These are phyloP conservation scores for Anomalospiza imberbis DNA, from an alignment of 2,797 vertebrate genomes.

Conservation along the genomic window DNA sequence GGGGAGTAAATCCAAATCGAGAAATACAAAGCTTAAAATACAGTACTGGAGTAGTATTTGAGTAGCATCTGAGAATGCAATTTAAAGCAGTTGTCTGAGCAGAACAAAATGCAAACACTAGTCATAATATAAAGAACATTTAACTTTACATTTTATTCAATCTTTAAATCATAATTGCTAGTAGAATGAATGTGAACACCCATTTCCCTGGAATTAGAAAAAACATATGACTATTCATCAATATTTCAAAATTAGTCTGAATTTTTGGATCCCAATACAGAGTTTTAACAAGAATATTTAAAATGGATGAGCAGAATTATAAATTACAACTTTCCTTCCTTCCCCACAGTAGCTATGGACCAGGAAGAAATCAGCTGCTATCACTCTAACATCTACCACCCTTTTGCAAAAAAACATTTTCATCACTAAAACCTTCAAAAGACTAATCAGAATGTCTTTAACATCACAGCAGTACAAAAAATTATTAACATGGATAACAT, in stretches of 20 bases:
- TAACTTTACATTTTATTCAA: background rate
- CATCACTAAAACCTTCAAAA: background rate
- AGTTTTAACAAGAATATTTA: background rate
- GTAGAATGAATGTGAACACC: background rate
- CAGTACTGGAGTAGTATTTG: background rate
- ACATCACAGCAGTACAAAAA: background rate
- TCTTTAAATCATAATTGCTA: background rate
- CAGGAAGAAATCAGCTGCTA: background rate
- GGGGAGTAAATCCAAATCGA: background rate
- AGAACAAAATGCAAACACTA: background rate
- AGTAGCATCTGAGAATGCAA: background rate
- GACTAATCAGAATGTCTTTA: background rate
- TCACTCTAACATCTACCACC: background rate
- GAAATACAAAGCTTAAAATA: background rate
- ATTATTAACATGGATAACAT: background rate
- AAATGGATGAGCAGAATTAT: background rate
- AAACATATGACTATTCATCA: background rate
- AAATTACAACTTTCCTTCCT: background rate
- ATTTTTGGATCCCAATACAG: background rate
- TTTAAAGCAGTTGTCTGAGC: background rate
- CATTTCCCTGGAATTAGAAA: background rate
- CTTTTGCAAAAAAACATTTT: background rate
- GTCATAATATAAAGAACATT: background rate
- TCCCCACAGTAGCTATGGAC: background rate
- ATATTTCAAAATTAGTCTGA: background rate